Conservation (phyloP, 2,888 invertebrate genomes). For the Harpagoxenus sublaevis region DNA sequence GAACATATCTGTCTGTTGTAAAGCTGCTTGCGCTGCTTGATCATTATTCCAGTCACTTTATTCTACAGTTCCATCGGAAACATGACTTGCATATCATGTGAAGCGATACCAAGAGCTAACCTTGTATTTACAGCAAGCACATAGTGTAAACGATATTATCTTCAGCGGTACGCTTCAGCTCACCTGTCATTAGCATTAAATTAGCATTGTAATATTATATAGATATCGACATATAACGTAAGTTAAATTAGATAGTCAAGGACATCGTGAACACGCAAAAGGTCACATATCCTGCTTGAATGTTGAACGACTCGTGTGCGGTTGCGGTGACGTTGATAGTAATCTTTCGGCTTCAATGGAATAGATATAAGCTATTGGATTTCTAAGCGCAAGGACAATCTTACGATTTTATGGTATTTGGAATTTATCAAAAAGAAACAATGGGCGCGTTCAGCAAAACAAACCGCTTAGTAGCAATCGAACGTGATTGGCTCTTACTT, state of each 20-base stretch:
- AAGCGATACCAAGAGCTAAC: neutral
- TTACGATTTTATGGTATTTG: neutral
- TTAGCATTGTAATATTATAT: conserved; percentile 21
- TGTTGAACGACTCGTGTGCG: neutral
- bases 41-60: neutral
- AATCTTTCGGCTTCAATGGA: conserved; percentile 2
- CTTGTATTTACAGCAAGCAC: neutral
- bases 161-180: conserved; percentile 24
- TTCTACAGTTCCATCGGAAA: neutral
- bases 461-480: too few relatives aligned
- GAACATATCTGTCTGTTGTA: neutral
- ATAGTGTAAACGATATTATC: conserved; percentile 30
- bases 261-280: conserved; percentile 57
- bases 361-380: neutral
- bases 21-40: neutral
- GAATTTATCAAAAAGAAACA: neutral
- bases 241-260: conserved; percentile 61
- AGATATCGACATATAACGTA: conserved; percentile 59
- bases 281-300: conserved; percentile 45
- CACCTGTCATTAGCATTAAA: conserved; percentile 31
- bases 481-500: too few relatives aligned
- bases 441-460: too few relatives aligned
- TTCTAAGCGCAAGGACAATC: neutral
- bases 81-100: neutral
- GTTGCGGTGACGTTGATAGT: neutral